These are phyloP conservation scores for Proterorhinus semilunaris DNA, from an alignment of 2,113 vertebrate species.

Conservation along the genomic window DNA sequence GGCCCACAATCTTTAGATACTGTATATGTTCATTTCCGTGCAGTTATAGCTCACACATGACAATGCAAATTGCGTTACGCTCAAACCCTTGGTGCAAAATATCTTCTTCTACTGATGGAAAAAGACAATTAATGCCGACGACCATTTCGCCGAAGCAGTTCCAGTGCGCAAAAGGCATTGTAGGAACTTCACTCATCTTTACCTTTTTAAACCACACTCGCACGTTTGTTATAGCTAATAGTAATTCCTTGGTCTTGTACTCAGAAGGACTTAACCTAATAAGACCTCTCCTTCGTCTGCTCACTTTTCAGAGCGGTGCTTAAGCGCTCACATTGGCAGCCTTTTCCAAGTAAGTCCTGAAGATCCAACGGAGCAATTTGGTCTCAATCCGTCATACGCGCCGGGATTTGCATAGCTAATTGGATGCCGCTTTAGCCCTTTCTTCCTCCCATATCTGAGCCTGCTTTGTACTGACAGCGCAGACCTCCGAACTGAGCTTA, in stretches of 20 bases:
- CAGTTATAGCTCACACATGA: too few relatives aligned
- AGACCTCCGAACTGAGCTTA: conserved; percentile 71
- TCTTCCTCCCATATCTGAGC: conserved; percentile 51
- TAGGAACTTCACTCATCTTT: too few relatives aligned
- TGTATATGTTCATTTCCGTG: too few relatives aligned
- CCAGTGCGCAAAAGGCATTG: too few relatives aligned
- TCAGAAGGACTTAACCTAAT: conserved; percentile 47
- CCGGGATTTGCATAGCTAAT: conserved; percentile 75
- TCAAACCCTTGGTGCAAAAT: too few relatives aligned
- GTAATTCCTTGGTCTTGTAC: conserved; percentile 16
- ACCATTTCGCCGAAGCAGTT: too few relatives aligned
- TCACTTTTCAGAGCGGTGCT: conserved; percentile 65
- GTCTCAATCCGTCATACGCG: conserved; percentile 67
- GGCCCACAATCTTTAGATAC: too few relatives aligned
- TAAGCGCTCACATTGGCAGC: conserved; percentile 61
- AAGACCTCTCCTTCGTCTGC: conserved; percentile 57
- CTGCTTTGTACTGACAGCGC: conserved; percentile 75
- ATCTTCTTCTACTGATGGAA: too few relatives aligned
- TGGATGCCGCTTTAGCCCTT: conserved; percentile 57
- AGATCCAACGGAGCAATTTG: conserved; percentile 75
- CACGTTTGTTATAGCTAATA: too few relatives aligned
- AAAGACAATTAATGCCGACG: too few relatives aligned
- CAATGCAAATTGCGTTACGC: too few relatives aligned
- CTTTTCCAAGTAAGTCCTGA: conserved; percentile 47
- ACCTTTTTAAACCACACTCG: too few relatives aligned